phyloP scores from a whole-genome alignment of 2,888 invertebrate genomes.

The Hylaea fasciaria region DNA sequence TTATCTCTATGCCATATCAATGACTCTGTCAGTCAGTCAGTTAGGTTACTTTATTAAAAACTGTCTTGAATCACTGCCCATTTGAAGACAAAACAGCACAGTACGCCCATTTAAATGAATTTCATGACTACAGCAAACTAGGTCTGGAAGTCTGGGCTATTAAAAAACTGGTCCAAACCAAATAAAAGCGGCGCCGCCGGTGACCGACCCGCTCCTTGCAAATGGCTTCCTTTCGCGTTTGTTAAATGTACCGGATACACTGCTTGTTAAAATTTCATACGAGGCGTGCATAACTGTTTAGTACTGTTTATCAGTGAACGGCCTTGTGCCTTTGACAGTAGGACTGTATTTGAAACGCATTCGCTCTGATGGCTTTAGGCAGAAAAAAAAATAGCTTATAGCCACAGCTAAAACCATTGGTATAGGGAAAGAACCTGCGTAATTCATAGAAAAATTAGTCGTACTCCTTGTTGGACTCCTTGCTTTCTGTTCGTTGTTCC shows the following conservation, averaged over 20 bases:
- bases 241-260: conserved; percentile 26
- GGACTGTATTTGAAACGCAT: background rate
- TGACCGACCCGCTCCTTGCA: conserved; percentile 23
- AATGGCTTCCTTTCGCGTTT: conserved; percentile 25
- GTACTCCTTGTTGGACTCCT: too few species aligned
- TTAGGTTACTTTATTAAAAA: too few species aligned
- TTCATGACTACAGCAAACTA: background rate
- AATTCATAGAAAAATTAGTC: too few species aligned
- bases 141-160: conserved; percentile 16
- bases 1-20: too few species aligned
- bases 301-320: conserved; percentile 10
- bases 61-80: too few species aligned
- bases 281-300: conserved; percentile 25
- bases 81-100: too few species aligned
- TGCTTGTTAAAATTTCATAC: conserved; percentile 46
- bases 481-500: too few species aligned
- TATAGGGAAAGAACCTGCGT: too few species aligned
- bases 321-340: conserved; percentile 10
- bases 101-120: background rate
- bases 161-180: conserved; percentile 26
- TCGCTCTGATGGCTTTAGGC: too few species aligned
- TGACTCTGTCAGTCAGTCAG: too few species aligned
- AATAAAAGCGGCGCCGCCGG: conserved; percentile 20
- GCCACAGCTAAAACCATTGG: too few species aligned
- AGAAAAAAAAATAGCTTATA: too few species aligned